Base-by-base conservation (phyloP, 2,888 invertebrate genomes). In the Trileptium ribeirensis region DNA sequence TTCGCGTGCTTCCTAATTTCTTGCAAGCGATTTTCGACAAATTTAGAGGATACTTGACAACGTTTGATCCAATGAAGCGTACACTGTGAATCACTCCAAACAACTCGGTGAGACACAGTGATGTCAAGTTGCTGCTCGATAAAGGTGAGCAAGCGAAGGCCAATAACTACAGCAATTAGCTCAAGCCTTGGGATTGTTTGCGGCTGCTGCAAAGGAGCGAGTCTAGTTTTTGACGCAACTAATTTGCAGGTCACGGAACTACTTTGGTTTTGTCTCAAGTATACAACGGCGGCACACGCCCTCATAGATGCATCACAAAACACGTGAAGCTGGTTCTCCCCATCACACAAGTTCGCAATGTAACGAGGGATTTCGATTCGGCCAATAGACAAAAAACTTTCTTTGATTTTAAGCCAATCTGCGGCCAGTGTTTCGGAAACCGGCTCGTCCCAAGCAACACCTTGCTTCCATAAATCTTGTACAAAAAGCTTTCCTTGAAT, bases 21-120 rank as follows among this genome's bases (percentile, higher is more conserved):
- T 8, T 83, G 77, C 19, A 86, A 80, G 2, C 86, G 81, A 75
- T 86, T 86, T 1, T 78, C 77, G 0, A 86, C 84, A 81, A 85
- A 86, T n/a, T 1, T 83, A 51, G n/a, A 64, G 19, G 77, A 33
- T 39, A 1, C 1, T 39, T 81, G 70, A 1, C 1, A 31, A 1
- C 40, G 67, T 64, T 81, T 34, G 34, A 85, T 78, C 85, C 86
- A 86, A 34, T 83, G 81, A 1, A 86, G 79, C 3, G 79, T 82
- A 15, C 84, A 83, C 2, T 78, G 78, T 0, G 82, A 84, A 79
- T 84, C 85, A 15, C 82, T 81, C 82, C 82, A 86, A 78, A 78
- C 82, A 34, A 33, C 70, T 0, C 78, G 75, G 19, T 70, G 15
- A 0, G 74, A 74, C 1, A 83, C 80, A 29, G 82, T 82, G 1